A percentile compares a stretch with the other conserved stretches of the same genome.
Conservation (phyloP, 2,113 vertebrate species). For the Oryzias celebensis region DNA sequence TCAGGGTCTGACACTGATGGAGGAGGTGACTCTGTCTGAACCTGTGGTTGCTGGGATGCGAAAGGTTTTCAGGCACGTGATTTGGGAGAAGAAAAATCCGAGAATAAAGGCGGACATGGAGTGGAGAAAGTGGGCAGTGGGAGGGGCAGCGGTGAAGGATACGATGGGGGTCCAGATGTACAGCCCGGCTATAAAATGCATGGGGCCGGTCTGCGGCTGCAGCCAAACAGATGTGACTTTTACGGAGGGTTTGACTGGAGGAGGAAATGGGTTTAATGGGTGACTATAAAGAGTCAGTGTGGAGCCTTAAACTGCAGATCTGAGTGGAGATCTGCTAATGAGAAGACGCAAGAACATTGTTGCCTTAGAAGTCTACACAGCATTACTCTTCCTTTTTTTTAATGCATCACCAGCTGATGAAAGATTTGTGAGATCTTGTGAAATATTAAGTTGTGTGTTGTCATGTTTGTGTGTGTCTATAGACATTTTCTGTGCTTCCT, state of each 20-base stretch:
- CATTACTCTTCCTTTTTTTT: slow-evolving; percentile 16
- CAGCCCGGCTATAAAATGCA: slow-evolving; percentile 29
- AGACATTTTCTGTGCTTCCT: slow-evolving; percentile 4
- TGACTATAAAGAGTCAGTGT: slow-evolving; percentile 50
- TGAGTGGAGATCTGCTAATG: slow-evolving; percentile 37
- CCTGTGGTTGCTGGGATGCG: slow-evolving; percentile 24
- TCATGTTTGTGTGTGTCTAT: slow-evolving; percentile 24
- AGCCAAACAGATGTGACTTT: slow-evolving; percentile 68
- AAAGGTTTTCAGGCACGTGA: slow-evolving; percentile 18
- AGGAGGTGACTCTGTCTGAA: slow-evolving; percentile 33
- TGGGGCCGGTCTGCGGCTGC: slow-evolving; percentile 25
- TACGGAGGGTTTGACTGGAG: slow-evolving; percentile 58
- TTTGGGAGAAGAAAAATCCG: slow-evolving; percentile 15
- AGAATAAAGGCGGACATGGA: slow-evolving; percentile 21
- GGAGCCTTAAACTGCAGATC: slow-evolving; percentile 42
- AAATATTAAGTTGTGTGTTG: not conserved
- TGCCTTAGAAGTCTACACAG: slow-evolving; percentile 25
- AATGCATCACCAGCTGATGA: slow-evolving; percentile 8
- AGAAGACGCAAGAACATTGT: slow-evolving; percentile 31
- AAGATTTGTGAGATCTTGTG: slow-evolving; percentile 7
- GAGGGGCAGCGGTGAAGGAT: slow-evolving; percentile 18
- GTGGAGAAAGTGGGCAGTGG: not conserved
- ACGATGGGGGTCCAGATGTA: slow-evolving; percentile 56
- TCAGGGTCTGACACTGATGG: slow-evolving; percentile 32
- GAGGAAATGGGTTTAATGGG: slow-evolving; percentile 63